phyloP scores from a whole-genome alignment of 1,140 invertebrate genomes.

The Acromyrmex echinatior region DNA sequence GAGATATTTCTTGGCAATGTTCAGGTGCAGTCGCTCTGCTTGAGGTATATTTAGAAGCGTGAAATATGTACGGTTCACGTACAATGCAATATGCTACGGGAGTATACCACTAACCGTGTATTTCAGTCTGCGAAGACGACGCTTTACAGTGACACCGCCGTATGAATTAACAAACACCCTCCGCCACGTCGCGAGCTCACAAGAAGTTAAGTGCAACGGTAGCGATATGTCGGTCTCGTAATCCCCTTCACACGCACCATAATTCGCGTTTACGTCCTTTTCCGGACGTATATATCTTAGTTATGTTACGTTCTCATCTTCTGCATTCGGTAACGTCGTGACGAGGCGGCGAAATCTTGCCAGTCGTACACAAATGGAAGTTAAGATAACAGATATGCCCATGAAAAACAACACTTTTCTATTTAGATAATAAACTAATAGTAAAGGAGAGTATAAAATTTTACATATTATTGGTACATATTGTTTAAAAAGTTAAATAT shows the following conservation, averaged over 20 bases:
- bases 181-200: slow-evolving; percentile 37
- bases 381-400: not conserved
- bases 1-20: slow-evolving; percentile 35
- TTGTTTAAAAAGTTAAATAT: not conserved
- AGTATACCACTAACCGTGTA: slow-evolving; percentile 50
- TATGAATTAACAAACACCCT: slow-evolving; percentile 75
- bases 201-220: slow-evolving; percentile 68
- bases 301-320: slow-evolving; percentile 33
- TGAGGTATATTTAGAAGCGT: slow-evolving; percentile 71
- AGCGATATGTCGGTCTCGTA: slow-evolving; percentile 60
- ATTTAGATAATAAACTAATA: not conserved
- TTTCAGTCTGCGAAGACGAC: slow-evolving; percentile 72
- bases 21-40: slow-evolving; percentile 46
- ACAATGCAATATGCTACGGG: slow-evolving; percentile 67
- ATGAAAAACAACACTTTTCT: not conserved
- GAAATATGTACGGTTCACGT: slow-evolving; percentile 66
- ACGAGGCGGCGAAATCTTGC: slow-evolving; percentile 12
- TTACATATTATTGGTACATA: not conserved
- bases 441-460: not conserved
- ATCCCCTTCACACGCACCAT: slow-evolving; percentile 68
- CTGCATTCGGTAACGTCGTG: not conserved
- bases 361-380: not conserved
- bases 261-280: slow-evolving; percentile 71
- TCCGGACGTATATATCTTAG: slow-evolving; percentile 43
- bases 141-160: slow-evolving; percentile 73